Evolutionary conservation across 2,797 vertebrate genomes (phyloP).

Genomic region (Darevskia mixta): DNA sequence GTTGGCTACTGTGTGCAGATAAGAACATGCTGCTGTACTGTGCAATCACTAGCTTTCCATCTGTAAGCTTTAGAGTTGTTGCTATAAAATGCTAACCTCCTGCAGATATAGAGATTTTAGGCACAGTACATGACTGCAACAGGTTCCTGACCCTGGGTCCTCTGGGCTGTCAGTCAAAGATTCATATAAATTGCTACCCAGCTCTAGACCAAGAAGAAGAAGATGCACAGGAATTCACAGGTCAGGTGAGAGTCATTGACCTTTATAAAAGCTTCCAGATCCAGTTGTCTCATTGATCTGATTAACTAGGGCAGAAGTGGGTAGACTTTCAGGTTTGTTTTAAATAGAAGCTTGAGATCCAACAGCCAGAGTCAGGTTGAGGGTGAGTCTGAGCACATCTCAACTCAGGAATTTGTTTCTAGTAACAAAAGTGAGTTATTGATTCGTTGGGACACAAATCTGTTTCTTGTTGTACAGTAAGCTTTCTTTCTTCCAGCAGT

Average conservation of each 20-base stretch:
- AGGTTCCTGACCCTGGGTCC: not conserved
- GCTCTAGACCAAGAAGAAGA: not conserved
- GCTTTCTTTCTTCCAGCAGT: not conserved
- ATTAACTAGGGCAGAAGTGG: not conserved
- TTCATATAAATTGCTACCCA: not conserved
- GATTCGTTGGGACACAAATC: not conserved
- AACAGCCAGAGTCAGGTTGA: not conserved
- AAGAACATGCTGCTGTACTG: not conserved
- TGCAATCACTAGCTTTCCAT: not conserved
- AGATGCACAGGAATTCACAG: not conserved
- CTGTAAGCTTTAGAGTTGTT: not conserved
- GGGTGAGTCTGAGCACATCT: not conserved
- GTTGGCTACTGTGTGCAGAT: not conserved
- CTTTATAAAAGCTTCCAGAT: not conserved
- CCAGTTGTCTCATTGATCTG: not conserved
- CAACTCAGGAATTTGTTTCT: not conserved
- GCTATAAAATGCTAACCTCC: not conserved
- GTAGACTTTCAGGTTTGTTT: not conserved
- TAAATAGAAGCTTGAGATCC: not conserved
- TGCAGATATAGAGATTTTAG: not conserved
- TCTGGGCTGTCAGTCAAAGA: not conserved
- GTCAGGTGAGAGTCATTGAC: not conserved
- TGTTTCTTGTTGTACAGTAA: too few species aligned
- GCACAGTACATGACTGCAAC: not conserved
- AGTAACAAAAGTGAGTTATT: not conserved